Conservation (phyloP, 2,113 vertebrate species). For the Phrynocephalus versicolor region DNA sequence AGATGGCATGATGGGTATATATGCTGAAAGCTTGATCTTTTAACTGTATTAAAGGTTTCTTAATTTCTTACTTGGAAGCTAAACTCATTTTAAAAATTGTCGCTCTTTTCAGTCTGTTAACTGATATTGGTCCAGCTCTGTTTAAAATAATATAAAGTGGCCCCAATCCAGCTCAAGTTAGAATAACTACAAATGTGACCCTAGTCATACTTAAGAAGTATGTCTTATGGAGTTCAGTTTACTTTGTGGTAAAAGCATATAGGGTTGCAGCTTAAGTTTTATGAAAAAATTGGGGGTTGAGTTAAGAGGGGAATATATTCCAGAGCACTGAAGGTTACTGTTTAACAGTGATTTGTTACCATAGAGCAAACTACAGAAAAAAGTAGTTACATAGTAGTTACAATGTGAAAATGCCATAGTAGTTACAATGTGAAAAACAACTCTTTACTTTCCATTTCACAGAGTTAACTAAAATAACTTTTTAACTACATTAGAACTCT, state of each 20-base stretch:
- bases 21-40: too few species aligned
- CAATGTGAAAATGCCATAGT: neutral
- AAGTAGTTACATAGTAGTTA: neutral
- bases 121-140: too few species aligned
- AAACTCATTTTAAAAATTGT: too few species aligned
- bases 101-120: too few species aligned
- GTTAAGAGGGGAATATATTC: neutral
- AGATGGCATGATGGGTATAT: too few species aligned
- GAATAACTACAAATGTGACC: neutral
- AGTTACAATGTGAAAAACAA: neutral
- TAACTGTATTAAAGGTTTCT: too few species aligned
- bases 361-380: neutral
- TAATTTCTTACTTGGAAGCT: too few species aligned
- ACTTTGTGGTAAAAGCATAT: neutral
- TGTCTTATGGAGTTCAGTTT: neutral
- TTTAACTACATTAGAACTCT: neutral
- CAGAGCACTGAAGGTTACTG: neutral
- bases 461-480: neutral
- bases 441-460: neutral
- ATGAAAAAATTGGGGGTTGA: neutral
- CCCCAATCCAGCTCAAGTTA: neutral
- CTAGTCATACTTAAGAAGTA: neutral
- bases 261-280: neutral
- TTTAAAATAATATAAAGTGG: too few species aligned
- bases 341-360: neutral